Evolutionary conservation across 2,113 vertebrate species (phyloP), one percentile per base, ranked within the genome.

Genomic region (Pseudorhombus dupliciocellatus): DNA sequence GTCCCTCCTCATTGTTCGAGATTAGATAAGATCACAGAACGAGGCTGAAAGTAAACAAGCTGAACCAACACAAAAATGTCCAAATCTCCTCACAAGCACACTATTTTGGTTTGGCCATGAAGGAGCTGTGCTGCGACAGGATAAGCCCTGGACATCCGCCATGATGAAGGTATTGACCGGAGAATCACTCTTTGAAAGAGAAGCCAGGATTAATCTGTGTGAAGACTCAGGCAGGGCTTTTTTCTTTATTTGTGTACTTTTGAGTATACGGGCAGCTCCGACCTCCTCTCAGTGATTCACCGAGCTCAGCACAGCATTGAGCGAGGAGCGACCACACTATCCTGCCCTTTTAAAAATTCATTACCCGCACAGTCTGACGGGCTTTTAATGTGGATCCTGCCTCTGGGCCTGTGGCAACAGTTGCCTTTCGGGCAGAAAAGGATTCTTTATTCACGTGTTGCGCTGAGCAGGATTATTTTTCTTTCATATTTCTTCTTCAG

Each of bases 1-100:
- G 71, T 70, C 65, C 63, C 59, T 78, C 78, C 73, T 86, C 66
- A 90, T 92, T 91, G 90, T 92, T 85, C 86, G 61, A 81, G 48
- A 69, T 28, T 28, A 64, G 57, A 28, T 28, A 28, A 28, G 26
- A 37, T 37, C 34, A 68, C 81, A 76, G 56, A 79, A 67, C 79
- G 48, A 80, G 57, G 56, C 63, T n/a, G 46, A 84, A 80, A 58
- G 26, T 80, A 84, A 81, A 78, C 31, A 84, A 79, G 70, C 48
- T 37, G 22, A 66, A 54, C 60, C 48, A 46, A 67, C 56, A 80
- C 75, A 84, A 87, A 87, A 85, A 71, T 66, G 67, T 40, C 18
- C 37, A 50, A 70, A 81, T 61, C 60, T 79, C 44, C 64, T 34
- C 18, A 50, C 54, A 63, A 60, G 76, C 42, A 67, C 65, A 76